A percentile compares a stretch with the other conserved stretches of the same genome.
Conservation (phyloP, 2,797 vertebrate genomes). For the Anniella stebbinsi region DNA sequence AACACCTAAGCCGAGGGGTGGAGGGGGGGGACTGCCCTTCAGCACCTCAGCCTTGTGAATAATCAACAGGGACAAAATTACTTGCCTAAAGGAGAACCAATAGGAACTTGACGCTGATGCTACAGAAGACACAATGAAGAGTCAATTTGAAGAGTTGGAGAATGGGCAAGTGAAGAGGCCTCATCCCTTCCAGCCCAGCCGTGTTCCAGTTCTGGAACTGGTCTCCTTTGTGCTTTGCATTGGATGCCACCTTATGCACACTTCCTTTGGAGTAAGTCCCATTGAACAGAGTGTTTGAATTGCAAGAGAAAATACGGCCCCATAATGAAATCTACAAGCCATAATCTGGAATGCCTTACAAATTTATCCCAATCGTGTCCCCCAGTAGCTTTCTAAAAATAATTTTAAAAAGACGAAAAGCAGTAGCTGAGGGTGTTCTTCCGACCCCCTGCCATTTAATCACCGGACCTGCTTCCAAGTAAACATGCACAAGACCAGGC, state of each 20-base stretch:
- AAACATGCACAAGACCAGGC: too few relatives aligned
- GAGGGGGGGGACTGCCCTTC: too few relatives aligned
- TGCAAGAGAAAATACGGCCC: not conserved
- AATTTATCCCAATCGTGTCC: not conserved
- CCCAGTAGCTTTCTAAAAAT: not conserved
- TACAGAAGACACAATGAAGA: not conserved
- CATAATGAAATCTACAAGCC: not conserved
- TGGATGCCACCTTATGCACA: too few relatives aligned
- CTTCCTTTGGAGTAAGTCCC: not conserved
- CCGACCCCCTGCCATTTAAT: too few relatives aligned
- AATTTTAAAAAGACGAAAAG: too few relatives aligned
- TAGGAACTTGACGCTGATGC: too few relatives aligned
- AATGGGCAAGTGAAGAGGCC: not conserved
- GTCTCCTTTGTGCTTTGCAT: not conserved
- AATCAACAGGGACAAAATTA: not conserved
- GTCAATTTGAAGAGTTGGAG: not conserved
- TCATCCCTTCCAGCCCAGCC: not conserved
- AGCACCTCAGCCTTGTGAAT: not conserved
- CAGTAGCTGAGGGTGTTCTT: not conserved
- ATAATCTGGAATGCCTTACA: not conserved
- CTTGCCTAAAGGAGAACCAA: not conserved
- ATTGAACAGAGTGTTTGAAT: not conserved
- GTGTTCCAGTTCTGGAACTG: not conserved
- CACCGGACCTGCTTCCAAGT: too few relatives aligned
- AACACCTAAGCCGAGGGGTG: not conserved